phyloP scores from a whole-genome alignment of 2,888 invertebrate species.

The Hirtodrosophila cameraria region DNA sequence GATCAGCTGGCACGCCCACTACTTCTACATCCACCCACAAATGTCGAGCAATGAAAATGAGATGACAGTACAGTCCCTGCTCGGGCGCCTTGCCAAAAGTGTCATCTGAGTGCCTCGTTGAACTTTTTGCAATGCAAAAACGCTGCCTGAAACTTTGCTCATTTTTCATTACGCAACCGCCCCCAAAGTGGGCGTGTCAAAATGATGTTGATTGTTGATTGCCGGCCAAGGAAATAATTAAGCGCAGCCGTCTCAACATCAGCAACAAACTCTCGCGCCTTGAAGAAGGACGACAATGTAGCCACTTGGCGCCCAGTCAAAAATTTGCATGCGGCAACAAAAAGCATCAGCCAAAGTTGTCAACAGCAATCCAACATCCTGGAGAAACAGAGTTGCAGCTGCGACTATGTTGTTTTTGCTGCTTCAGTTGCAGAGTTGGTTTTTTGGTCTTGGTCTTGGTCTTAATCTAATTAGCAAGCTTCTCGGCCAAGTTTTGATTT shows the following conservation, averaged over 20 bases:
- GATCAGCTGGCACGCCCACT: constrained; percentile 6
- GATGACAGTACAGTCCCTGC: background rate
- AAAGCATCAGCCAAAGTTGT: constrained; percentile 56
- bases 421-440: constrained; percentile 5
- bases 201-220: constrained; percentile 74
- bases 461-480: constrained; percentile 68
- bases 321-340: constrained; percentile 50
- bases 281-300: constrained; percentile 14
- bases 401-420: constrained; percentile 15
- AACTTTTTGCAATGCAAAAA: constrained; percentile 24
- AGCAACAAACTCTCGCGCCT: constrained; percentile 20
- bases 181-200: constrained; percentile 59
- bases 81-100: constrained; percentile 27
- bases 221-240: constrained; percentile 74
- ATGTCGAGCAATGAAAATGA: constrained; percentile 14
- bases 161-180: constrained; percentile 59
- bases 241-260: constrained; percentile 45
- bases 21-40: background rate
- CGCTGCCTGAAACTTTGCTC: constrained; percentile 49
- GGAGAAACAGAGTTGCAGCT: constrained; percentile 13
- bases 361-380: constrained; percentile 54
- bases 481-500: constrained; percentile 68
- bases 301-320: constrained; percentile 67
- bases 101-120: constrained; percentile 17
- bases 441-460: constrained; percentile 22